Base-by-base conservation (phyloP, 2,113 vertebrate species). In the Myocastor coypus region DNA sequence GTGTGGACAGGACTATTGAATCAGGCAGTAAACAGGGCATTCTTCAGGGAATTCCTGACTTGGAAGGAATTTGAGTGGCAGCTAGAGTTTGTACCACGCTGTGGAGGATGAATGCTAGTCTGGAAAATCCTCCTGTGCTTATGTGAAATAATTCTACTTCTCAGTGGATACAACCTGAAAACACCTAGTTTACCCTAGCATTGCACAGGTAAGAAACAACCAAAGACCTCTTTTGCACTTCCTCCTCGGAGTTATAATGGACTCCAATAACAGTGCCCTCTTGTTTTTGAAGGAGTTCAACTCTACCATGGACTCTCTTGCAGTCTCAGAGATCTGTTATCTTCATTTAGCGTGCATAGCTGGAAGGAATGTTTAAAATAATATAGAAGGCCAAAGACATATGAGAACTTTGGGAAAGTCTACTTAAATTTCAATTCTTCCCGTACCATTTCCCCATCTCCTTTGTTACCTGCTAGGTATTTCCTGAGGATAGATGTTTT, bases 401-500 rank as follows among this genome's bases (percentile, higher is more conserved):
- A 7, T 64, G 66, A 91, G 93, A 66, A 22, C 40, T 63, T 91
- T 96, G 75, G 77, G 46, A 28, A 95, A 85, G n/a, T 69, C 68
- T 30, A 85, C 34, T 88, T 61, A 24, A 50, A 94, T 91, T 94
- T 94, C 61, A 61, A 5, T 52, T 34, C 7, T 63, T 64, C 9
- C 1, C 10, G 7, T 71, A 20, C 40, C 50, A 71, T 63, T 94
- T 95, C 28, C 4, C 11, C 55, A 26, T 66, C 59, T 86, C 17
- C 57, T 83, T 92, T 92, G 22, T 80, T 90, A 71, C 28, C 55
- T 83, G n/a, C 4, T 89, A 59, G 59, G 32, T 84, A 63, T 83
- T 93, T 95, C 66, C 28, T 87, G 22, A 94, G 20, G n/a, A 71
- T 78, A 50, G n/a, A 57, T 37, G 0, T 82, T 95, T 87, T 91